Evolutionary conservation across 2,797 vertebrate species (phyloP), one percentile per base, ranked within the genome.

Genomic region (Sphenopsis melanotis): DNA sequence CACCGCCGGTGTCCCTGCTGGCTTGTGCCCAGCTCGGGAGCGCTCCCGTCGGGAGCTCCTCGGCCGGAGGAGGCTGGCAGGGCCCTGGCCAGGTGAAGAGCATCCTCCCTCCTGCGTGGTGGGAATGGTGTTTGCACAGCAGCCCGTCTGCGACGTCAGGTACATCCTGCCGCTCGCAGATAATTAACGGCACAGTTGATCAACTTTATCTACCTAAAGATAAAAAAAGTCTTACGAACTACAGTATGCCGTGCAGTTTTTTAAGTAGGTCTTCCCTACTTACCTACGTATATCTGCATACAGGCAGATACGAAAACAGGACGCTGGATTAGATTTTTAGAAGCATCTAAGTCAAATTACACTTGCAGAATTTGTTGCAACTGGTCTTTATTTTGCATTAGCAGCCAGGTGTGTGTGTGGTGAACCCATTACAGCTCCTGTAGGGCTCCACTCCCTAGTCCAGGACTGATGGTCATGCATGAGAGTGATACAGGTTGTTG

Each of bases 211-310:
- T 12, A 6, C 7, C 4, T 23, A 8, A 44, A 30, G 23, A 30
- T 12, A 39, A 46, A 26, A 5, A 2, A 2, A 41, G 29, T 30
- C 39, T 15, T 12, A 29, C 4, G 9, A 34, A 16, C 47, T 15
- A 3, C 1, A 5, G 21, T 9, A 1, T 34, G 1, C 36, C 5
- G 2, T 2, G 8, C 3, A 0, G 32, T 14, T 74, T 50, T 7
- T 0, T 29, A 29, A 55, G 49, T 16, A 36, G 39, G 21, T 61
- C 47, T 49, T 49, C 47, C 14, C 47, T 49, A 49, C 47, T 49
- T 49, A 15, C 47, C 47, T 49, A 26, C 47, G 24, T 49, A 49
- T 49, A 49, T 49, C 32, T 20, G 30, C 22, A 2, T 27, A 18
- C 2, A 39, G 19, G 29, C 2, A 37, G 14, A 1, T 56, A 0